These are phyloP conservation scores for Catostylus mosaicus DNA, from an alignment of 30 jellyfish, hydroid and myxozoan species.

Conservation along the genomic window DNA sequence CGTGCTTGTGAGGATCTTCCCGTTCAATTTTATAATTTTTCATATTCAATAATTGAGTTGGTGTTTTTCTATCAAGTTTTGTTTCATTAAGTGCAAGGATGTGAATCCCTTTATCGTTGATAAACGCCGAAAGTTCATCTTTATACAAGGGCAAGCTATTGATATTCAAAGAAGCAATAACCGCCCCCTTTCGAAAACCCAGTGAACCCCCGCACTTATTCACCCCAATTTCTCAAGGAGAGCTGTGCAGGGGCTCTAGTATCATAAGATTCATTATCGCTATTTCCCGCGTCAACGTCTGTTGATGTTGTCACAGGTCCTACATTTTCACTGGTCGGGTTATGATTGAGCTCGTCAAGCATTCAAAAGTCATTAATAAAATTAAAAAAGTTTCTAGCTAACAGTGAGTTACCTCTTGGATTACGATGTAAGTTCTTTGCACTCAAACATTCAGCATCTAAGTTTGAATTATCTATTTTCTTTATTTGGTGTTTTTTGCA, in stretches of 20 bases:
- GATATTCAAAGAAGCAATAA: constrained; percentile 49
- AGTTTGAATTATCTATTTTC: constrained; percentile 41
- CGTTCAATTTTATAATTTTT: constrained; percentile 28
- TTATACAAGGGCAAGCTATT: constrained; percentile 49
- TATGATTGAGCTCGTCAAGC: constrained; percentile 29
- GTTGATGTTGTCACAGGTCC: constrained; percentile 42
- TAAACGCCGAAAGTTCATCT: constrained; percentile 31
- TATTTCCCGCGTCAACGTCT: constrained; percentile 41
- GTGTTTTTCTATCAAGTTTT: constrained; percentile 46
- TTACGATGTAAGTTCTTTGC: constrained; percentile 45
- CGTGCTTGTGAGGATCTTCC: constrained; percentile 45
- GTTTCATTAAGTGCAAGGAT: constrained; percentile 65
- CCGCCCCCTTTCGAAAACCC: constrained; percentile 49
- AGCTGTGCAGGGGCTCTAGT: constrained; percentile 46
- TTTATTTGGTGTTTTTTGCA: constrained; percentile 33
- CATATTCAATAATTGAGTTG: constrained; percentile 22
- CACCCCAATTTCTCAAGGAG: constrained; percentile 58
- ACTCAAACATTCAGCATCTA: constrained; percentile 54
- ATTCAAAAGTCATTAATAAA: constrained; percentile 27
- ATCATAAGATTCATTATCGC: constrained; percentile 41
- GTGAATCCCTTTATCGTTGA: constrained; percentile 49
- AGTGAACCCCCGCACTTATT: constrained; percentile 52
- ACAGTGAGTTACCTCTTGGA: constrained; percentile 50
- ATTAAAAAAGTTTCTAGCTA: constrained; percentile 37
- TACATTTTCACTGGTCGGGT: constrained; percentile 36